phyloP scores from a whole-genome alignment of 64 coral and sea anemone species.

The Montipora capricornis region DNA sequence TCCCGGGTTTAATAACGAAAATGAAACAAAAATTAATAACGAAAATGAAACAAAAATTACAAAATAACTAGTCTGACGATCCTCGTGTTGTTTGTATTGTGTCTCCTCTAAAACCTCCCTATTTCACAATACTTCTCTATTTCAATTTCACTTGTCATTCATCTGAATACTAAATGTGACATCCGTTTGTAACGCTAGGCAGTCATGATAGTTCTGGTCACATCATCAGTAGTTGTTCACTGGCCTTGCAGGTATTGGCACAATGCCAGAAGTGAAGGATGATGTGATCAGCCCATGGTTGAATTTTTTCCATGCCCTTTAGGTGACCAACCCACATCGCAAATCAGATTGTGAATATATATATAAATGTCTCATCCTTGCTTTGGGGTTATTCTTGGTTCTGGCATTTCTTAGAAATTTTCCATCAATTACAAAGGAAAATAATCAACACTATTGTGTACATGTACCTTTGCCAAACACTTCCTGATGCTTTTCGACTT shows the following conservation, averaged over 20 bases:
- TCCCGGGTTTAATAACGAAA: too few species aligned
- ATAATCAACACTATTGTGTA: not conserved
- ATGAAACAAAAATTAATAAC: too few species aligned
- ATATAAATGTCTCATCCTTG: not conserved
- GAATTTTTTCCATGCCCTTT: not conserved
- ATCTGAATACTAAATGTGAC: too few species aligned
- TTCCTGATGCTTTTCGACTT: constrained; percentile 14
- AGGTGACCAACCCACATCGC: not conserved
- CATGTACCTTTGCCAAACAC: not conserved
- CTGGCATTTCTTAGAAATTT: not conserved
- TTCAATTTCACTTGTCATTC: too few species aligned
- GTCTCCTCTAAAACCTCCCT: too few species aligned
- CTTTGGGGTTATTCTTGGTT: not conserved
- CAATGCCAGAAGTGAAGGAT: constrained; percentile 19
- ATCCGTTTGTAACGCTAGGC: too few species aligned
- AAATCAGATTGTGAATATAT: not conserved
- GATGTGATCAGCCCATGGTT: constrained; percentile 10
- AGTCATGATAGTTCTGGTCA: too few species aligned
- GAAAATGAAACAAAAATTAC: too few species aligned
- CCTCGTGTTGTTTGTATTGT: too few species aligned
- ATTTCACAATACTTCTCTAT: too few species aligned
- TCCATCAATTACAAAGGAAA: not conserved
- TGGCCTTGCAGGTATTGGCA: not conserved
- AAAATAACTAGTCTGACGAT: too few species aligned
- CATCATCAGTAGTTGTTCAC: constrained; percentile 8